A percentile compares a stretch with the other conserved stretches of the same genome.
Evolutionary conservation across 2,888 invertebrate genomes (phyloP).

Genomic region (Ophion obscuratus): DNA sequence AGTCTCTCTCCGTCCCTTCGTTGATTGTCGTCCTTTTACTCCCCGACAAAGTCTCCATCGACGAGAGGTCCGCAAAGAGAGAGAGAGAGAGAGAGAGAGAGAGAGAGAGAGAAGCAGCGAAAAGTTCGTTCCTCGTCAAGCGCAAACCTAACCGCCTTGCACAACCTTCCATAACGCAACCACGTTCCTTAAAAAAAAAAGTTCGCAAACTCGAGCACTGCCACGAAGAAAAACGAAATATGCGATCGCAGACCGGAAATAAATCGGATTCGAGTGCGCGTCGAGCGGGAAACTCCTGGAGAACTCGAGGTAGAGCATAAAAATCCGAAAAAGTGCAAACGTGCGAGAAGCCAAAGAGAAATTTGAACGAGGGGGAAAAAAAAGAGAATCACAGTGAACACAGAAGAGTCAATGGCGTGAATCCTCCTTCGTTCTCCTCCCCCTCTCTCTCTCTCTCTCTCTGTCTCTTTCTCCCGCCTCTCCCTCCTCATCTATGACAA

Average conservation of each 20-base stretch:
- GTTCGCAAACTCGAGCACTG: constrained; percentile 4
- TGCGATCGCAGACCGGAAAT: constrained; percentile 47
- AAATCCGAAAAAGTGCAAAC: constrained; percentile 25
- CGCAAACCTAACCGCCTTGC: constrained; percentile 7
- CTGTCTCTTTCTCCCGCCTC: no score
- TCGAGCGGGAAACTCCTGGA: not conserved
- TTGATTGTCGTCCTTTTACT: constrained; percentile 75
- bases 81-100: constrained; percentile 43
- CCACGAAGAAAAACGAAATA: constrained; percentile 30
- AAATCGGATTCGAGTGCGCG: constrained; percentile 38
- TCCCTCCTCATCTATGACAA: constrained; percentile 6
- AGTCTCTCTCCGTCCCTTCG: constrained; percentile 79
- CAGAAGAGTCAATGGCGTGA: constrained; percentile 34
- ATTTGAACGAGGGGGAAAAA: constrained; percentile 13
- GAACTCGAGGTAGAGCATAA: not conserved
- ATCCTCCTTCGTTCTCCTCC: not conserved
- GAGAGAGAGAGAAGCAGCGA: not conserved
- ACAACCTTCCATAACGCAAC: constrained; percentile 3
- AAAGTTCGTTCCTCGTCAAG: constrained; percentile 24
- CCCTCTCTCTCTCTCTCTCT: no score
- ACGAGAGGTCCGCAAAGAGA: constrained; percentile 45
- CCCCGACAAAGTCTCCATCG: constrained; percentile 22
- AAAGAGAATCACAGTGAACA: constrained; percentile 24
- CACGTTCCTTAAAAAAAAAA: constrained; percentile 6
- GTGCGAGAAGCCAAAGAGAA: constrained; percentile 1